These are phyloP conservation scores for Palloptera scutellata DNA, from an alignment of 2,888 invertebrate genomes.

Conservation along the genomic window DNA sequence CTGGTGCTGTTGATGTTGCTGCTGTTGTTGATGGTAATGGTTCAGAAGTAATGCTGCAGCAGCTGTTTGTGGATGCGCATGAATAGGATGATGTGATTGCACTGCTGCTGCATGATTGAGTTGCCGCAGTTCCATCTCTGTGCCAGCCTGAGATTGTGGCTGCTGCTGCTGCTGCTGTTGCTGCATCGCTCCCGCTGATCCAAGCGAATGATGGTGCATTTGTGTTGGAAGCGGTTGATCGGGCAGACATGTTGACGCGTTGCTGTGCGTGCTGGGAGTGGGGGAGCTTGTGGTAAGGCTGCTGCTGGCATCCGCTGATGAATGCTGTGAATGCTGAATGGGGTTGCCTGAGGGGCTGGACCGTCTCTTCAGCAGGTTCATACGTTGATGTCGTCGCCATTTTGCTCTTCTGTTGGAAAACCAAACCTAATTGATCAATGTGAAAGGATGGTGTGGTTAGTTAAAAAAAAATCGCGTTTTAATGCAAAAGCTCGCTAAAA, in stretches of 20 bases:
- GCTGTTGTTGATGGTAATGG: conserved; percentile 61
- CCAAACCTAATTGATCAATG: conserved; percentile 85
- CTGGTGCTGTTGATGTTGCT: conserved; percentile 51
- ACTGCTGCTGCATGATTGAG: conserved; percentile 33
- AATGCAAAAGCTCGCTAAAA: conserved; percentile 22
- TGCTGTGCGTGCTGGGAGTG: conserved; percentile 53
- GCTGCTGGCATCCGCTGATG: conserved; percentile 28
- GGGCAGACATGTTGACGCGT: conserved; percentile 50
- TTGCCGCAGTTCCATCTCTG: conserved; percentile 21
- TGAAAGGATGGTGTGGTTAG: conserved; percentile 64
- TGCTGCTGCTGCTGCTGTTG: conserved; percentile 7
- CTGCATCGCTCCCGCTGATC: neutral
- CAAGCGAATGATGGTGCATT: conserved; percentile 44
- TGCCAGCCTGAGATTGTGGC: conserved; percentile 22
- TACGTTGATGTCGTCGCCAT: conserved; percentile 96
- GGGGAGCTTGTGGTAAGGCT: conserved; percentile 44
- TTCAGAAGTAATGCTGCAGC: conserved; percentile 55
- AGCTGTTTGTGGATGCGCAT: conserved; percentile 40
- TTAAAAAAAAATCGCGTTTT: conserved; percentile 45
- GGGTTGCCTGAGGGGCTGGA: conserved; percentile 54
- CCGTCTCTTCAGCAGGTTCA: conserved; percentile 88
- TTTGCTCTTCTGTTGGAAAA: conserved; percentile 98
- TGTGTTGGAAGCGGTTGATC: conserved; percentile 42
- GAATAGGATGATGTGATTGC: conserved; percentile 33
- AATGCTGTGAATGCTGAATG: conserved; percentile 40